Conservation (phyloP, 2,113 vertebrate genomes). For the Chloroceryle aenea region DNA sequence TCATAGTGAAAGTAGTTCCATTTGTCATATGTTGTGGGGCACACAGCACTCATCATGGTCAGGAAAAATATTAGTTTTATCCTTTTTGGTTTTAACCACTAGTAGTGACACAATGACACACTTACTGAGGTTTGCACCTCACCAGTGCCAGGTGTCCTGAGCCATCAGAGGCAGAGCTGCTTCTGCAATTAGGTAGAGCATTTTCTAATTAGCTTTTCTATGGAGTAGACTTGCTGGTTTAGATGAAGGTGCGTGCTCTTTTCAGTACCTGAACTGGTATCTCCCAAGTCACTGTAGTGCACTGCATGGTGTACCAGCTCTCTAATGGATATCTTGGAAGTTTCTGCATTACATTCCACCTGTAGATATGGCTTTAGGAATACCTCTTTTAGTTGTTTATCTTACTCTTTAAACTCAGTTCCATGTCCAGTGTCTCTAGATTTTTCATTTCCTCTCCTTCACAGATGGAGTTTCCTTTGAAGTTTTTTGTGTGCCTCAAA, state of each 20-base stretch:
- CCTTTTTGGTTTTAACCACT: neutral
- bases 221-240: neutral
- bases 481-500: neutral
- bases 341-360: neutral
- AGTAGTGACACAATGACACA: neutral
- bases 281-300: neutral
- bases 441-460: neutral
- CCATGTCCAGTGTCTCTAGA: rapidly evolving
- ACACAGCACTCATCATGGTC: neutral
- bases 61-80: neutral
- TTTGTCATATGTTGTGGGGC: neutral
- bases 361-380: neutral
- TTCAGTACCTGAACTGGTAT: neutral
- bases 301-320: neutral
- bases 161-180: neutral
- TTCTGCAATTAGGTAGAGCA: neutral
- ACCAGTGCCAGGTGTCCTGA: neutral
- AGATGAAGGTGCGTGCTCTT: neutral
- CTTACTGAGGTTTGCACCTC: neutral
- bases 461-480: neutral
- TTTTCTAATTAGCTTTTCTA: neutral
- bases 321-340: neutral
- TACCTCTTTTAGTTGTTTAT: neutral
- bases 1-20: neutral
- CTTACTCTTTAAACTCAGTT: neutral